Base-by-base conservation (phyloP, 2,888 invertebrate species). In the Dasypogon diadema region DNA sequence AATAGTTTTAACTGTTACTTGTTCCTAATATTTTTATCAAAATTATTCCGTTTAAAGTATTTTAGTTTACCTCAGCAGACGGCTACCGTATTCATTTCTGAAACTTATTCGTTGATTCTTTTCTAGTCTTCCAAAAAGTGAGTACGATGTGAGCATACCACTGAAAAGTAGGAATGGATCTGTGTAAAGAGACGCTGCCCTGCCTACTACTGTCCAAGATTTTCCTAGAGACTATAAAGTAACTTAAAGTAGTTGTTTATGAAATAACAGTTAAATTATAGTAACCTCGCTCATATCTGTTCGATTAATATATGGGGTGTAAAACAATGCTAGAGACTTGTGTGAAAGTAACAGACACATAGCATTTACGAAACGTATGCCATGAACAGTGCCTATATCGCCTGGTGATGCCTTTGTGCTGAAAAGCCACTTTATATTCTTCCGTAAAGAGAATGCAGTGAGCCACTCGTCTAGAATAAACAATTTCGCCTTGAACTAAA, bases 161-260 rank as follows among this genome's bases (percentile, higher is more conserved):
- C 92, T 92, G 70, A 92, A 88, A 87, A 92, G 90, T 72, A 92
- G 88, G 82, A 92, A 92, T 0, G 91, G 91, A 85, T 92, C 92
- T 0, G 92, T 92, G 80, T 92, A 92, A 4, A 92, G 85, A 79
- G 91, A 91, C 1, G 92, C 91, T 0, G 91, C 91, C 80, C 92
- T 87, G 51, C 90, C 91, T 72, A 92, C 83, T 0, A 91, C 91
- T 0, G 91, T 90, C 90, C 91, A 92, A 2, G 91, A 88, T 81
- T 87, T 87, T 0, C 90, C 90, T 72, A 91, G 83, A 77, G 85
- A 87, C 91, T 91, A 77, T 63, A 46, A 4, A 26, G 42, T 21
- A 22, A 51, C 22, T 37, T 10, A 74, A 56, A n/a, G n/a, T n/a
- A n/a, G n/a, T n/a, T n/a, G n/a, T n/a, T n/a, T n/a, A n/a, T n/a